phyloP scores from a whole-genome alignment of 2,113 vertebrate genomes.

The Echinops telfairi region DNA sequence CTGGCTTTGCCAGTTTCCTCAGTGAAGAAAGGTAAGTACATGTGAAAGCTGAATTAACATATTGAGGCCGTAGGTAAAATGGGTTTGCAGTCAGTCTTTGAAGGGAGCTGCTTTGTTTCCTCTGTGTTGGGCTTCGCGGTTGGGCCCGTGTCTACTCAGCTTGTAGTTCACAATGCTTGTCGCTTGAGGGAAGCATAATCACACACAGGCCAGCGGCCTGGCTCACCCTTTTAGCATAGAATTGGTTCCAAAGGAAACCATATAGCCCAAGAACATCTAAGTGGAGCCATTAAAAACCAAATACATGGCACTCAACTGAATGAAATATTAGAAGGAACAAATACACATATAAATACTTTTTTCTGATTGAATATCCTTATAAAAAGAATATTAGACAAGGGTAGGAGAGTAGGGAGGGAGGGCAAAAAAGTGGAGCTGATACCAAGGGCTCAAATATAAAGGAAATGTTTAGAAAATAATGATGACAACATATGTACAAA shows the following conservation, averaged over 20 bases:
- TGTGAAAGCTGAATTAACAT: not conserved
- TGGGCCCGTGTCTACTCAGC: not conserved
- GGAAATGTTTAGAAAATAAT: too few species aligned
- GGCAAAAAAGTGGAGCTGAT: too few species aligned
- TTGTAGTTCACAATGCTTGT: not conserved
- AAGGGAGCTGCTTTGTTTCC: not conserved
- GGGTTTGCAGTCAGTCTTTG: too few species aligned
- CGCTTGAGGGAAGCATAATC: conserved; percentile 72
- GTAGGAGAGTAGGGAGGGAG: too few species aligned
- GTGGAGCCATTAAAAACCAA: not conserved
- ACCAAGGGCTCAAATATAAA: too few species aligned
- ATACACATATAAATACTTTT: conserved; percentile 10
- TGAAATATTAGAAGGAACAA: conserved; percentile 19
- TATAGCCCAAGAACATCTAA: not conserved
- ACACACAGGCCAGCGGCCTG: not conserved
- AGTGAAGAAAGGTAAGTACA: not conserved
- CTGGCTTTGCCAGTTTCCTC: not conserved
- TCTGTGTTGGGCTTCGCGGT: not conserved
- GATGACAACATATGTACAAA: too few species aligned
- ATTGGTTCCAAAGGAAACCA: conserved; percentile 28
- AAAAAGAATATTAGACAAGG: not conserved
- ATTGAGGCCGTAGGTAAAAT: not conserved
- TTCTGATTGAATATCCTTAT: conserved; percentile 17
- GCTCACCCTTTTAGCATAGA: not conserved
- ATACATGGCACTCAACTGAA: not conserved